These are phyloP conservation scores for Eubucco bourcierii DNA, from an alignment of 2,113 vertebrate genomes.

Conservation along the genomic window DNA sequence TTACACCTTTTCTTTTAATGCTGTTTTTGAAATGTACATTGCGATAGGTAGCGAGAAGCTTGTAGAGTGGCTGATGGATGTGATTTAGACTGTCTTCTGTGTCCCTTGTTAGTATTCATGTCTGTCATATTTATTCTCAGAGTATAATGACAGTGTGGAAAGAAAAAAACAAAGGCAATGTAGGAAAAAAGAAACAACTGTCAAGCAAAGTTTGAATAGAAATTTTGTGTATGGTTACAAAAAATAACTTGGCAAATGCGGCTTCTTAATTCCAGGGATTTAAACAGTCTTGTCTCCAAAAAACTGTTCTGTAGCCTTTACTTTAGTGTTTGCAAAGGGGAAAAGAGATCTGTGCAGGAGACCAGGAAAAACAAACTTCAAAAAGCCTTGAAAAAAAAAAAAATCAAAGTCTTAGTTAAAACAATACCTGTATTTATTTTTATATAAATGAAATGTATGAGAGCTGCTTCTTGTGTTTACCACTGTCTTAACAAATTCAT, in stretches of 20 bases:
- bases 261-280: conserved; percentile 19
- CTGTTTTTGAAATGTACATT: neutral
- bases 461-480: conserved; percentile 2
- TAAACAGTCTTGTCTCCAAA: neutral
- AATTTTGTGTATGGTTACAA: neutral
- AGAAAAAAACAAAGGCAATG: neutral
- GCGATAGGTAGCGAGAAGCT: neutral
- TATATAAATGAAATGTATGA: neutral
- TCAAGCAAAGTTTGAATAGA: conserved; percentile 16
- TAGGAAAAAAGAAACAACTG: neutral
- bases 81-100: conserved; percentile 12
- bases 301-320: conserved; percentile 9
- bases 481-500: neutral
- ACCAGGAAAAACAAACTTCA: conserved; percentile 26
- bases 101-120: conserved; percentile 24
- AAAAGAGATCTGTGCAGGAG: neutral
- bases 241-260: neutral
- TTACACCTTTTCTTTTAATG: neutral
- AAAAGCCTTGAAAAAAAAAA: neutral
- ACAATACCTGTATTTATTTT: conserved; percentile 34
- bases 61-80: neutral
- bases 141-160: conserved; percentile 7
- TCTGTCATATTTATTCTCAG: conserved; percentile 27
- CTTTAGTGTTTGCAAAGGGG: neutral
- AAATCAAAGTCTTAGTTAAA: neutral